phyloP scores from a whole-genome alignment of 1,140 invertebrate species.

The Scylla paramamosain region DNA sequence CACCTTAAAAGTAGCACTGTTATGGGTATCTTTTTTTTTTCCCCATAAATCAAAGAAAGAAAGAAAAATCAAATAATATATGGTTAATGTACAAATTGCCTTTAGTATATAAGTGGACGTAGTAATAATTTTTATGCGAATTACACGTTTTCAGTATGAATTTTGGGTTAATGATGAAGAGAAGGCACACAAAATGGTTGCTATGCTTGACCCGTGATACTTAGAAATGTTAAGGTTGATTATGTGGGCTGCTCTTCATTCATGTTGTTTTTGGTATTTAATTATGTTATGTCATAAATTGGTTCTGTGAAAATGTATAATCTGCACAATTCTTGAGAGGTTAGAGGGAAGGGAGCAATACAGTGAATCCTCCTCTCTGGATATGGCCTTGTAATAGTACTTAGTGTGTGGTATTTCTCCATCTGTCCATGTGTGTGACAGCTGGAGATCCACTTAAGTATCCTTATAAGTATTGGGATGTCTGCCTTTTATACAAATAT shows the following conservation, averaged over 20 bases:
- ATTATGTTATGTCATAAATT: too few species aligned
- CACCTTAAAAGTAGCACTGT: too few species aligned
- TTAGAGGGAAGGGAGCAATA: background rate
- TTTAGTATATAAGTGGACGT: background rate
- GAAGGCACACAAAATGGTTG: background rate
- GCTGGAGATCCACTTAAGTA: background rate
- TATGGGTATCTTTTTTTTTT: too few species aligned
- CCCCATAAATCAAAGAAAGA: background rate
- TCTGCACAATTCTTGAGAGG: background rate
- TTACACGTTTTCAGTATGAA: background rate
- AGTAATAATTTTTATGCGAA: background rate
- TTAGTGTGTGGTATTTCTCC: too few species aligned
- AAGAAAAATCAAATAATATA: background rate
- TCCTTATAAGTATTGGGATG: background rate
- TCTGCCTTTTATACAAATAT: background rate
- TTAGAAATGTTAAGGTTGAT: too few species aligned
- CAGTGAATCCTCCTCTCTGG: background rate
- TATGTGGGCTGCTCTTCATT: background rate
- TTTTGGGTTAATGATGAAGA: background rate
- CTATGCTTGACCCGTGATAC: background rate
- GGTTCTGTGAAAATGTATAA: background rate
- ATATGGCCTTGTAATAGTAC: background rate
- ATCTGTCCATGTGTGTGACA: background rate
- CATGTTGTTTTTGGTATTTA: too few species aligned
- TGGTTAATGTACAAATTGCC: background rate